A percentile compares a stretch with the other conserved stretches of the same genome.
Evolutionary conservation across 2,797 vertebrate genomes (phyloP).

Genomic region (Mycteria americana): DNA sequence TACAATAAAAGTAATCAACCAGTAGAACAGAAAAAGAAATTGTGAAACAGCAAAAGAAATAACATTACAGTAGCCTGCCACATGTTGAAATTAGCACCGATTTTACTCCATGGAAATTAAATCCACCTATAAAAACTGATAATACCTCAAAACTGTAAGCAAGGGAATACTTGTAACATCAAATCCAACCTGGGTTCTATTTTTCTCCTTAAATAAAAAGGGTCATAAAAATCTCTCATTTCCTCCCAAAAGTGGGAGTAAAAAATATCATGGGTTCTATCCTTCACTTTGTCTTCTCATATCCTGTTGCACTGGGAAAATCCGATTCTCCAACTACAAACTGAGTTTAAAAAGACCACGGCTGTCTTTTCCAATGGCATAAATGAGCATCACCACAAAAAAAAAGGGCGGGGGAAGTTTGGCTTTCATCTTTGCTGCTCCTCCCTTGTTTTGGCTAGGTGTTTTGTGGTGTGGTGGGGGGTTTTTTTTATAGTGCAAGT

Average conservation of each 20-base stretch:
- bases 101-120: constrained; percentile 49
- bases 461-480: neutral
- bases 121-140: constrained; percentile 30
- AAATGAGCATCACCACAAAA: neutral
- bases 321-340: neutral
- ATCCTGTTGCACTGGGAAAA: neutral
- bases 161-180: constrained; percentile 44
- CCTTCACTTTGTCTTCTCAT: neutral
- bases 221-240: constrained; percentile 42
- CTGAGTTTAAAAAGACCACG: neutral
- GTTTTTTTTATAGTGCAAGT: neutral
- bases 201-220: constrained; percentile 59
- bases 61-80: constrained; percentile 17
- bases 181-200: constrained; percentile 48
- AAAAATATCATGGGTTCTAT: constrained; percentile 10
- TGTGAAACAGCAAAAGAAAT: constrained; percentile 10
- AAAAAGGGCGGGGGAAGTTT: neutral
- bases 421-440: constrained; percentile 21
- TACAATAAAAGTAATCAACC: constrained; percentile 53
- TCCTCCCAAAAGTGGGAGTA: constrained; percentile 6
- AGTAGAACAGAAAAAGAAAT: constrained; percentile 21
- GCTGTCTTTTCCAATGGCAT: neutral
- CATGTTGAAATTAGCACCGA: constrained; percentile 23
- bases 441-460: neutral
- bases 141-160: constrained; percentile 27